phyloP scores from a whole-genome alignment of 2,888 invertebrate genomes.

The Drosophila flavopinicola region DNA sequence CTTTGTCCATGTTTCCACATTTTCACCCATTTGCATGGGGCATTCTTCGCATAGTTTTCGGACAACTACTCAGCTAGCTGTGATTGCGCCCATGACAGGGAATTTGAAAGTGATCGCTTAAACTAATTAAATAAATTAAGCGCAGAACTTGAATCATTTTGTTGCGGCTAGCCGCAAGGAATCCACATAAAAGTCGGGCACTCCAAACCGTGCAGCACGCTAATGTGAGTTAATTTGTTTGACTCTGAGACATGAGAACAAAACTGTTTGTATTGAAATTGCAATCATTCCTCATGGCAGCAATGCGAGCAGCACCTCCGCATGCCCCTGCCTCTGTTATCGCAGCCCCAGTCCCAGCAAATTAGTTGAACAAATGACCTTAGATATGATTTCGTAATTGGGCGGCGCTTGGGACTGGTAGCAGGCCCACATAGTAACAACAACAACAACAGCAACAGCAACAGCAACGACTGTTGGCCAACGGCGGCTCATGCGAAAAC shows the following conservation, averaged over 20 bases:
- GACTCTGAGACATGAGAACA: slow-evolving; percentile 45
- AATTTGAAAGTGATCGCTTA: slow-evolving; percentile 61
- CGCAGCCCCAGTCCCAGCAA: slow-evolving; percentile 58
- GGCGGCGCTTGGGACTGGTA: slow-evolving; percentile 49
- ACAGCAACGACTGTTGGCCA: slow-evolving; percentile 55
- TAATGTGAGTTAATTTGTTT: slow-evolving; percentile 64
- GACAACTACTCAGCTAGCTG: slow-evolving; percentile 15
- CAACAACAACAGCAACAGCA: slow-evolving; percentile 13
- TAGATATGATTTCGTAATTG: slow-evolving; percentile 80
- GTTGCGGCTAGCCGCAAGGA: slow-evolving; percentile 46
- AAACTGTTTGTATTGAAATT: slow-evolving; percentile 49
- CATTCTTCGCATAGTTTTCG: slow-evolving; percentile 58
- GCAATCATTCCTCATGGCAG: slow-evolving; percentile 39
- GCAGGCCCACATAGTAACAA: slow-evolving; percentile 28
- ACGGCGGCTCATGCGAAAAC: slow-evolving; percentile 72
- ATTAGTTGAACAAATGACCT: slow-evolving; percentile 82
- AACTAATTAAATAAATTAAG: slow-evolving; percentile 66
- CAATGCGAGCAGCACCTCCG: not conserved
- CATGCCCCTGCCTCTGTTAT: slow-evolving; percentile 16
- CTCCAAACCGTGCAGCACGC: slow-evolving; percentile 44
- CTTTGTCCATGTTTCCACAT: slow-evolving; percentile 15
- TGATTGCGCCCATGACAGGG: slow-evolving; percentile 24
- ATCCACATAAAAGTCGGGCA: slow-evolving; percentile 11
- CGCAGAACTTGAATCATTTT: slow-evolving; percentile 22
- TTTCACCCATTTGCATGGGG: slow-evolving; percentile 42